These are phyloP conservation scores for Leptopilina drosophilae DNA, from an alignment of 2,888 invertebrate genomes.

Conservation along the genomic window DNA sequence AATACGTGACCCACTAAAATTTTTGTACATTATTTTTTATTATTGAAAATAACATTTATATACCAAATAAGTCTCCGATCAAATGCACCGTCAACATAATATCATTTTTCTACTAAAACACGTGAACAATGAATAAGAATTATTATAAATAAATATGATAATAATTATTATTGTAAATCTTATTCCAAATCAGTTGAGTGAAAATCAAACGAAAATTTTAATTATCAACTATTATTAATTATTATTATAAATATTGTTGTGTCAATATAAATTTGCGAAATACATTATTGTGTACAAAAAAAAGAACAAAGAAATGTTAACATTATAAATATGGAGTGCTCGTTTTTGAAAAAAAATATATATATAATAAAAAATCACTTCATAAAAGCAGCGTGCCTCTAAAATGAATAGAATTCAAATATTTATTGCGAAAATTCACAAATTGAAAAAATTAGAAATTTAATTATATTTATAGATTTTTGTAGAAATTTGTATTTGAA, in stretches of 20 bases:
- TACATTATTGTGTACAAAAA: constrained; percentile 46
- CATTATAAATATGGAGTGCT: constrained; percentile 3
- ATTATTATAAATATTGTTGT: constrained; percentile 59
- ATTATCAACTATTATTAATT: constrained; percentile 63
- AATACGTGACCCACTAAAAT: constrained; percentile 43
- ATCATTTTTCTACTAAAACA: constrained; percentile 52
- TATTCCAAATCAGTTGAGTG: constrained; percentile 33
- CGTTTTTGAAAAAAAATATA: neutral
- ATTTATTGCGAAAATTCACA: too few relatives aligned
- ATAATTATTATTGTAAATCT: neutral
- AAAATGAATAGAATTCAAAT: neutral
- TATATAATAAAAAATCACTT: constrained; percentile 6
- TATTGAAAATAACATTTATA: constrained; percentile 1
- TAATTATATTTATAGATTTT: neutral
- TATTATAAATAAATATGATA: neutral
- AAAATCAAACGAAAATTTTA: constrained; percentile 66
- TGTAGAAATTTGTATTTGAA: neutral
- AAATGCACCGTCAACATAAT: constrained; percentile 48
- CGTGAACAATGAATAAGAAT: constrained; percentile 45
- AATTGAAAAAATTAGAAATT: neutral
- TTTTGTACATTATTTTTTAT: constrained; percentile 69
- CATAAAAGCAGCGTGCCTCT: constrained; percentile 21
- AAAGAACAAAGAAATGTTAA: constrained; percentile 38
- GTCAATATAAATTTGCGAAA: constrained; percentile 30
- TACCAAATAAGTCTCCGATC: constrained; percentile 47